A percentile compares a stretch with the other conserved stretches of the same genome.
phyloP scores from a whole-genome alignment of 2,888 invertebrate species.

The Mayetiola destructor region DNA sequence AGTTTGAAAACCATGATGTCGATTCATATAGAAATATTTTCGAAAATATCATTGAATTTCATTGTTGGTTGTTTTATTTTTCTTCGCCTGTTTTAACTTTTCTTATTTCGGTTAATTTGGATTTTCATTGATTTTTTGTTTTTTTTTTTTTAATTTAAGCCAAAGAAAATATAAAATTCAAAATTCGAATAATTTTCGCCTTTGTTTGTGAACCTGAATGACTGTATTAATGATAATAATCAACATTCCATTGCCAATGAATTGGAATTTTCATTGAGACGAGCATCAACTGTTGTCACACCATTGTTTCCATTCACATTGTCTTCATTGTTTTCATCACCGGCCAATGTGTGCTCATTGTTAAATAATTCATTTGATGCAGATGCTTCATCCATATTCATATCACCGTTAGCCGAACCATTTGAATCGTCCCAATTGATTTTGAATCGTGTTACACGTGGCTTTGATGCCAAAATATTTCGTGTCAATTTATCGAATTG shows the following conservation, averaged over 20 bases:
- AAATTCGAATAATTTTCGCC: too few species aligned
- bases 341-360: constrained; percentile 21
- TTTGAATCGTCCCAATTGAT: constrained; percentile 85
- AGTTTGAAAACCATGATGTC: too few species aligned
- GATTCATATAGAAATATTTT: too few species aligned
- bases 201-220: background rate
- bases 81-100: too few species aligned
- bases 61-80: too few species aligned
- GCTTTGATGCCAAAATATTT: constrained; percentile 60
- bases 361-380: constrained; percentile 10
- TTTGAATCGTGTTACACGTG: constrained; percentile 89
- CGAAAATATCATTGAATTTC: too few species aligned
- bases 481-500: constrained; percentile 77
- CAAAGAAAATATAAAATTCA: background rate
- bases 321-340: background rate
- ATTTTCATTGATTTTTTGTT: background rate
- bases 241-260: constrained; percentile 36
- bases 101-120: background rate
- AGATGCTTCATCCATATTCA: constrained; percentile 3
- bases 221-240: background rate
- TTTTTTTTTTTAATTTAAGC: background rate
- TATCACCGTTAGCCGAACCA: constrained; percentile 13
- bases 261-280: constrained; percentile 35
- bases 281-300: constrained; percentile 27
- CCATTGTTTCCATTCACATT: constrained; percentile 28